phyloP scores from a whole-genome alignment of 2,888 invertebrate genomes.

The Odiellus spinosus region DNA sequence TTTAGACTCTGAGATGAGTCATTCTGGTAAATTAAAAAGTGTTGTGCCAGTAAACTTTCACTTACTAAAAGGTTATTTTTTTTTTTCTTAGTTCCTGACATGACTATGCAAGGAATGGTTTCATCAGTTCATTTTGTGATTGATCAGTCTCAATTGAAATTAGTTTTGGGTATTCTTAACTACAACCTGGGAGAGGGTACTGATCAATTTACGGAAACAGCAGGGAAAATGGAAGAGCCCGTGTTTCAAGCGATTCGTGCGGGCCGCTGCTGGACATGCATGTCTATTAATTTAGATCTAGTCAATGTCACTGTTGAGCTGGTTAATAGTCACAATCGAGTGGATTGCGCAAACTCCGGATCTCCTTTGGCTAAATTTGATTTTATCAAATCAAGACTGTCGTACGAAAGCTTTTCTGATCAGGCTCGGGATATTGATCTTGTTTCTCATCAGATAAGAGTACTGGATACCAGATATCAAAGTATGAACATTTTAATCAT shows the following conservation, averaged over 20 bases:
- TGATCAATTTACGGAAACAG: constrained; percentile 29
- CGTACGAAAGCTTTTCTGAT: constrained; percentile 72
- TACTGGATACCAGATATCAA: constrained; percentile 51
- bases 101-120: constrained; percentile 65
- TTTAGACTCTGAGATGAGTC: constrained; percentile 43
- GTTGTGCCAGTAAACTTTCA: too few species aligned
- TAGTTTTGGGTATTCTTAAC: constrained; percentile 67
- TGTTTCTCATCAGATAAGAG: constrained; percentile 73
- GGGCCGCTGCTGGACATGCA: constrained; percentile 48
- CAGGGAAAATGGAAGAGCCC: constrained; percentile 19
- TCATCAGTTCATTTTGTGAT: constrained; percentile 67
- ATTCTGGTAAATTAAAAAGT: constrained; percentile 22
- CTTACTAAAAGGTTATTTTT: too few species aligned
- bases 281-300: constrained; percentile 64
- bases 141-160: constrained; percentile 67
- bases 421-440: constrained; percentile 79
- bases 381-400: constrained; percentile 74
- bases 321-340: constrained; percentile 20
- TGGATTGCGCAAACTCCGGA: constrained; percentile 9
- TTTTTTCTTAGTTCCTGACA: constrained; percentile 52
- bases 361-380: constrained; percentile 60
- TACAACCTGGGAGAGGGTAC: constrained; percentile 79
- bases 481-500: constrained; percentile 14
- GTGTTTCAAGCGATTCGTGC: constrained; percentile 2
- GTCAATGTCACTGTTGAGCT: constrained; percentile 68